Evolutionary conservation across 2,888 invertebrate species (phyloP).

Genomic region (Celastrina argiolus): DNA sequence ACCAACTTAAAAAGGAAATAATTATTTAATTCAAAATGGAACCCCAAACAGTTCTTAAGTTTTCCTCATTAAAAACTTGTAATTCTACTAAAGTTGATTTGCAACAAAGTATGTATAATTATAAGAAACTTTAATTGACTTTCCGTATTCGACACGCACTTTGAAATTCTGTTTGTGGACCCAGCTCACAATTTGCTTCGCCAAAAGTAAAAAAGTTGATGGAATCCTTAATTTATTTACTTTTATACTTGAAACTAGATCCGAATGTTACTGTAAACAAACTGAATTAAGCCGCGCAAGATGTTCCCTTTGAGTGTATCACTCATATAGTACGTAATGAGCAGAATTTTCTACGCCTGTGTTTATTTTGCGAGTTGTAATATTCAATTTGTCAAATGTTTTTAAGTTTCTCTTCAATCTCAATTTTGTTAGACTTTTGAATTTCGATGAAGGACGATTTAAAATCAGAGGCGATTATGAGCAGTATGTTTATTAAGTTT

Average conservation of each 20-base stretch:
- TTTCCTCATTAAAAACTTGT: constrained; percentile 11
- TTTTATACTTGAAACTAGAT: background rate
- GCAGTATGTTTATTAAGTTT: background rate
- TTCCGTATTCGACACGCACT: constrained; percentile 33
- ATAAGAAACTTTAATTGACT: constrained; percentile 15
- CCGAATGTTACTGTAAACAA: background rate
- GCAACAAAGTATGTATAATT: constrained; percentile 11
- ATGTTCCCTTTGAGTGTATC: background rate
- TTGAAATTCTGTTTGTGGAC: constrained; percentile 51
- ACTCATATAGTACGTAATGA: background rate
- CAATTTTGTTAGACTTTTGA: background rate
- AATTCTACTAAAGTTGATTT: constrained; percentile 1
- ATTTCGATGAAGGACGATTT: background rate
- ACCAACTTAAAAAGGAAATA: background rate
- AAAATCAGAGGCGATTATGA: background rate
- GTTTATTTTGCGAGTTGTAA: background rate
- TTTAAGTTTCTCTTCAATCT: too few relatives aligned
- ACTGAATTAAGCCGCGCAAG: background rate
- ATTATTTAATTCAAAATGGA: background rate
- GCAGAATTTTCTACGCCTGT: background rate
- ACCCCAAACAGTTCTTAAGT: background rate
- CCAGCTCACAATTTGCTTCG: constrained; percentile 42
- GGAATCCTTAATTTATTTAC: constrained; percentile 14
- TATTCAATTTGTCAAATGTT: background rate
- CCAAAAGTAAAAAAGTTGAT: constrained; percentile 30